Evolutionary conservation across 2,797 vertebrate genomes (phyloP).

Genomic region (Chanos chanos): DNA sequence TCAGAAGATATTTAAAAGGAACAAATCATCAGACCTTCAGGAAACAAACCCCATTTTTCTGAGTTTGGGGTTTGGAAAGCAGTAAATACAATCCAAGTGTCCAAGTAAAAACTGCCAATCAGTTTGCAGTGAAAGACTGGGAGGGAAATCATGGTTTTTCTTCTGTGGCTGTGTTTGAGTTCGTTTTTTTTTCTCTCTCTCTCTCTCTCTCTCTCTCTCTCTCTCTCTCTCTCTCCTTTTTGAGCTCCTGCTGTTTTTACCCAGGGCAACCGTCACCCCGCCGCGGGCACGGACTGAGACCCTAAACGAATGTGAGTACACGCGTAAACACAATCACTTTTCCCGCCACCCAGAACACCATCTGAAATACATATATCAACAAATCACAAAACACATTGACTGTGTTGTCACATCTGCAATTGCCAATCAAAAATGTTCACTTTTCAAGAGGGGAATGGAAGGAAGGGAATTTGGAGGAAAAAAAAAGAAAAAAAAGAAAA

Average conservation of each 20-base stretch:
- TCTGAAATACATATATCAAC: constrained; percentile 44
- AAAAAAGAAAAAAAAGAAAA: constrained; percentile 41
- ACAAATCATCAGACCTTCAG: background rate
- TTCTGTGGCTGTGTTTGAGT: constrained; percentile 15
- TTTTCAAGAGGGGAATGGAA: constrained; percentile 17
- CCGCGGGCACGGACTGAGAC: background rate
- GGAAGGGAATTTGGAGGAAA: background rate
- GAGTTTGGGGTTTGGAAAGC: background rate
- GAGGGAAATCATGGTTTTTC: background rate
- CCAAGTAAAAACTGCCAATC: too few relatives aligned
- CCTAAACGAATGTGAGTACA: constrained; percentile 33
- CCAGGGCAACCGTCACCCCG: background rate
- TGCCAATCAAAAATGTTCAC: constrained; percentile 29
- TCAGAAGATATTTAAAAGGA: background rate
- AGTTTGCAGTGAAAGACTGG: constrained; percentile 5
- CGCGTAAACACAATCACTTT: constrained; percentile 33
- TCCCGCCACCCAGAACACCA: constrained; percentile 4
- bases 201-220: constrained; percentile 9
- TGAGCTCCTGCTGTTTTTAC: background rate
- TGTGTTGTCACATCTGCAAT: constrained; percentile 40
- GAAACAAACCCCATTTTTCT: background rate
- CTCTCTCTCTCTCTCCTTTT: background rate
- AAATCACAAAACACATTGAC: constrained; percentile 43
- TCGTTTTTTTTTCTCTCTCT: constrained; percentile 3
- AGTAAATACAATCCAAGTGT: too few relatives aligned